These are phyloP conservation scores for Agrypnia vestita DNA, from an alignment of 1,140 invertebrate species.

Conservation along the genomic window DNA sequence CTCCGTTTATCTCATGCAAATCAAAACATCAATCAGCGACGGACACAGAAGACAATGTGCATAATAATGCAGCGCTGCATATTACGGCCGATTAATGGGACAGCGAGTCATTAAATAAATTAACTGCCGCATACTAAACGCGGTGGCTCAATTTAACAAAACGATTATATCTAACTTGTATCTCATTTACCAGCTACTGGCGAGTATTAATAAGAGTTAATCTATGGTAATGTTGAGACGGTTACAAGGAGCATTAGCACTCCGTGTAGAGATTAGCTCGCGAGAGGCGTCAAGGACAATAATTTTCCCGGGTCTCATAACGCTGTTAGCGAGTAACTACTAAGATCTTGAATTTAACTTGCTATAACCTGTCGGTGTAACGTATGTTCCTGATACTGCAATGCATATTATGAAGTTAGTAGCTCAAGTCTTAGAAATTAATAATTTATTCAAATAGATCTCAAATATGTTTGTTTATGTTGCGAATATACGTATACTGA, in stretches of 20 bases:
- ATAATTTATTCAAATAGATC: too few relatives aligned
- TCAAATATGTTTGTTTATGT: too few relatives aligned
- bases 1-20: constrained; percentile 16
- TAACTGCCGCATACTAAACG: constrained; percentile 17
- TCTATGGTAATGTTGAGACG: constrained; percentile 16
- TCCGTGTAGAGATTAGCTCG: neutral
- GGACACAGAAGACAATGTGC: constrained; percentile 5
- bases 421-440: too few relatives aligned
- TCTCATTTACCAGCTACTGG: constrained; percentile 19
- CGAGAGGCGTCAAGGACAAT: constrained; percentile 4
- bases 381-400: too few relatives aligned
- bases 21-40: constrained; percentile 20
- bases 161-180: constrained; percentile 24
- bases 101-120: constrained; percentile 36
- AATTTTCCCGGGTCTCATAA: neutral
- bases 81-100: constrained; percentile 28
- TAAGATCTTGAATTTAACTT: too few relatives aligned
- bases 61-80: constrained; percentile 12
- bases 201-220: constrained; percentile 12
- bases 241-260: constrained; percentile 1
- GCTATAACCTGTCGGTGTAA: too few relatives aligned
- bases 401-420: too few relatives aligned
- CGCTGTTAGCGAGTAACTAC: too few relatives aligned
- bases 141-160: constrained; percentile 30
- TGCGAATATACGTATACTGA: too few relatives aligned